phyloP scores from a whole-genome alignment of 2,113 vertebrate genomes.

The Rynchops niger region DNA sequence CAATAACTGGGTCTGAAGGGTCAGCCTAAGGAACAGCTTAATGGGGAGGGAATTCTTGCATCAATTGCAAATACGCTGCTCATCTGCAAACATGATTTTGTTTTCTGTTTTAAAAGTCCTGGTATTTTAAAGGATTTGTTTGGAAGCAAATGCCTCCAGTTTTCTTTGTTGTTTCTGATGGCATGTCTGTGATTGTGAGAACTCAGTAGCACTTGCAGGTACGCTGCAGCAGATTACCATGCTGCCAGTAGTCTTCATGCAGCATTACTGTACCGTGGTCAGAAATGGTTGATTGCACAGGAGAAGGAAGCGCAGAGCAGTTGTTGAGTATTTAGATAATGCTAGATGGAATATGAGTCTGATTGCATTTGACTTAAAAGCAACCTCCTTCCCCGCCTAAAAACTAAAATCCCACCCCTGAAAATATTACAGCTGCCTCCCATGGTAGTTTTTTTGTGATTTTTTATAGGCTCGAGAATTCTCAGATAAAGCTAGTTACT shows the following conservation, averaged over 20 bases:
- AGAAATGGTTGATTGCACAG: neutral
- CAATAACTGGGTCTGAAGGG: neutral
- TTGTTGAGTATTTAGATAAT: constrained; percentile 4
- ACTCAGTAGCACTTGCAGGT: neutral
- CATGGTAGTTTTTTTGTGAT: neutral
- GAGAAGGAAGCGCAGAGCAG: neutral
- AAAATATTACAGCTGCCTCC: neutral
- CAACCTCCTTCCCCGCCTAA: neutral
- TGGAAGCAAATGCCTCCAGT: neutral
- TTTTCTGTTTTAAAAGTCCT: neutral
- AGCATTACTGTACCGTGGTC: neutral
- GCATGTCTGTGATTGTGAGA: neutral
- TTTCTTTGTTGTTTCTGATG: neutral
- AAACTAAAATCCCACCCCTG: neutral
- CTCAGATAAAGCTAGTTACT: neutral
- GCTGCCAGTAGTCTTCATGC: neutral
- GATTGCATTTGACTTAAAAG: constrained; percentile 27
- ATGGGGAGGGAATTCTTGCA: neutral
- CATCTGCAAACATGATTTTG: neutral
- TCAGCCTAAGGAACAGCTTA: neutral
- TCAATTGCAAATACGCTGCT: neutral
- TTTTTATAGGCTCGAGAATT: constrained; percentile 6
- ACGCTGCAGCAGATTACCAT: neutral
- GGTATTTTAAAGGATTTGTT: neutral
- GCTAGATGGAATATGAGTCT: neutral